A percentile compares a stretch with the other conserved stretches of the same genome.
Evolutionary conservation across 2,113 vertebrate genomes (phyloP).

Genomic region (Gobius niger): DNA sequence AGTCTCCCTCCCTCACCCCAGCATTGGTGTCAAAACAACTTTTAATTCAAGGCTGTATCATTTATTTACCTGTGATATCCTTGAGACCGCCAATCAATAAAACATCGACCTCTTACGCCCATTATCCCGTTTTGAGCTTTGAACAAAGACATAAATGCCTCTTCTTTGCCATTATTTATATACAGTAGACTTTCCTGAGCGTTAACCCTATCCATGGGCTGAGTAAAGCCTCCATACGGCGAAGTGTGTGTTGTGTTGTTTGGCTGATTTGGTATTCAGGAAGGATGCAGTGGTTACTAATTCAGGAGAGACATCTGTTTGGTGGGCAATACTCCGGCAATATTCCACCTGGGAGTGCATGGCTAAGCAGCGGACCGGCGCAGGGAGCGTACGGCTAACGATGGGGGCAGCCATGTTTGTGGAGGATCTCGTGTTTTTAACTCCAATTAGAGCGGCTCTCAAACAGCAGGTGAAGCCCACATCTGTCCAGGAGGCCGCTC

Average conservation of each 20-base stretch:
- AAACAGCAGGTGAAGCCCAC: conserved; percentile 3
- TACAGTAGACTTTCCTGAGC: conserved; percentile 39
- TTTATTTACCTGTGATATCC: conserved; percentile 56
- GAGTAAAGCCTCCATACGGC: conserved; percentile 56
- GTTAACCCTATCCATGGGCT: conserved; percentile 29
- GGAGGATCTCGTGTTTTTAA: conserved; percentile 28
- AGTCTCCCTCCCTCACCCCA: conserved; percentile 30
- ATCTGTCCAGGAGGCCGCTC: conserved; percentile 5
- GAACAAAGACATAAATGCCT: conserved; percentile 27
- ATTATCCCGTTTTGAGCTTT: conserved; percentile 7
- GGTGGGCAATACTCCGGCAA: conserved; percentile 57
- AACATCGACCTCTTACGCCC: conserved; percentile 22
- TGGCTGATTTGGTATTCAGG: conserved; percentile 65
- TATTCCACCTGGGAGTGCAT: conserved; percentile 67
- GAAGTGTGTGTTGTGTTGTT: conserved; percentile 41
- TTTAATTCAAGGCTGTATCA: conserved; percentile 52
- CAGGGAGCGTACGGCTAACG: conserved; percentile 14
- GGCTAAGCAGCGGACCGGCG: conserved; percentile 46
- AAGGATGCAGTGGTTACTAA: conserved; percentile 64
- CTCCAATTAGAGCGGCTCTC: conserved; percentile 10
- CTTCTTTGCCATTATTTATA: conserved; percentile 36
- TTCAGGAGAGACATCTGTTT: conserved; percentile 73
- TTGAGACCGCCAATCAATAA: conserved; percentile 44
- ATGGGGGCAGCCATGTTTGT: conserved; percentile 20
- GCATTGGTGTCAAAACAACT: conserved; percentile 17